A percentile compares a stretch with the other conserved stretches of the same genome.
These are phyloP conservation scores for Leucopsar rothschildi DNA, from an alignment of 2,113 vertebrate species.

Conservation along the genomic window DNA sequence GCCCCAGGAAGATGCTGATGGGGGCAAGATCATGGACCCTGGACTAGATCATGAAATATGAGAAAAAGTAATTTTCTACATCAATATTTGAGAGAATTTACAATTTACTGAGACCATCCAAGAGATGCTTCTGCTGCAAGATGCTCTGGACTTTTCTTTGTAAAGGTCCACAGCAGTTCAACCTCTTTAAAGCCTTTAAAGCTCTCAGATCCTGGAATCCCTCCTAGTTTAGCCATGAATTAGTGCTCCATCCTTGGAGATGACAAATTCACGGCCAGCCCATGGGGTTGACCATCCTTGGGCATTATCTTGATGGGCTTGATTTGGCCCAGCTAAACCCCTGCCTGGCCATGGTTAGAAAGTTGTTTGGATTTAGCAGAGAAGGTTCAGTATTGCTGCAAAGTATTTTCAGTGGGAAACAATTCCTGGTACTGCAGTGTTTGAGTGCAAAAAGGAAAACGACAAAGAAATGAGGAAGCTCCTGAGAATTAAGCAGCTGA, in stretches of 20 bases:
- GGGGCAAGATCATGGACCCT: background rate
- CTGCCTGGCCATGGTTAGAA: background rate
- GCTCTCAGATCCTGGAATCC: background rate
- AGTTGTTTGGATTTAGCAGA: background rate
- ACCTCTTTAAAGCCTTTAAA: background rate
- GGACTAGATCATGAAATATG: background rate
- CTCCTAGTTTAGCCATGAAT: background rate
- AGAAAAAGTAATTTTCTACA: background rate
- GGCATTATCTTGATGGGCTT: background rate
- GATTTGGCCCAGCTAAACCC: background rate
- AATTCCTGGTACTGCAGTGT: background rate
- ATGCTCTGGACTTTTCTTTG: background rate
- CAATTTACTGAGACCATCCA: background rate
- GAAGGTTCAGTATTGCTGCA: background rate
- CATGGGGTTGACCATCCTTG: fast-evolving
- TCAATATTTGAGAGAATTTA: background rate
- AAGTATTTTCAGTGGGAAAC: background rate
- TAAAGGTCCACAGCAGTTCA: background rate
- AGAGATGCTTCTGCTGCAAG: background rate
- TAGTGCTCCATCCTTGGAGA: background rate
- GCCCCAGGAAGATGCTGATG: background rate
- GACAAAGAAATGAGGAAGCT: slow-evolving; percentile 10
- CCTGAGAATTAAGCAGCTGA: background rate
- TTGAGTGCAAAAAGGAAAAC: background rate
- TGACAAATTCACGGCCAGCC: background rate